These are phyloP conservation scores for Diceros bicornis DNA, from an alignment of 2,797 vertebrate species.

Conservation along the genomic window DNA sequence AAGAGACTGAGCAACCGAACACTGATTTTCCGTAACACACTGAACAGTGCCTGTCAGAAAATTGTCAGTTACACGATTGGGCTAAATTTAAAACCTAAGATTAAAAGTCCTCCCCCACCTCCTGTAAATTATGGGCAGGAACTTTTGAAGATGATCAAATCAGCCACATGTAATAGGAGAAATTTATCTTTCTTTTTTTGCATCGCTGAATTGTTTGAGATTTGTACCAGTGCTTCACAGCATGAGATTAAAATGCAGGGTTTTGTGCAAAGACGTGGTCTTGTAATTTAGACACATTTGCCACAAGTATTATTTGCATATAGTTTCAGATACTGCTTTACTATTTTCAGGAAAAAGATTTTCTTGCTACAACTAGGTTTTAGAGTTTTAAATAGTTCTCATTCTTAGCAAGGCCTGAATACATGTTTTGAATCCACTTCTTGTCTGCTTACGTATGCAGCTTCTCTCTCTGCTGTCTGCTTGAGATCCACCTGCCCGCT, in stretches of 20 bases:
- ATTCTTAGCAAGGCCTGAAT: not conserved
- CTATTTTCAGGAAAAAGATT: not conserved
- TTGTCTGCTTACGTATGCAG: not conserved
- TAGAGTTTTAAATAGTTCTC: not conserved
- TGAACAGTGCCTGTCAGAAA: not conserved
- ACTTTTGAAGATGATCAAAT: slow-evolving; percentile 44
- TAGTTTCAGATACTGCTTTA: not conserved
- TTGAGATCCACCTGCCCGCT: not conserved
- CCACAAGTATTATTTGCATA: not conserved
- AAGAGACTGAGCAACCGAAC: not conserved
- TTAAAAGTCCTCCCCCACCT: not conserved
- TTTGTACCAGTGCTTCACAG: not conserved
- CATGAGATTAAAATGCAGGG: not conserved
- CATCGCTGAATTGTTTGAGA: not conserved
- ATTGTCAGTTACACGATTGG: not conserved
- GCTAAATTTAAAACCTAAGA: not conserved
- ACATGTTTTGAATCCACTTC: not conserved
- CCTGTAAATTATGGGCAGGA: not conserved
- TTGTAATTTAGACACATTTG: not conserved
- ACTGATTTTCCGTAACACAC: not conserved
- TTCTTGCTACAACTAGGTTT: not conserved
- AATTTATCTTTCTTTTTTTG: not conserved
- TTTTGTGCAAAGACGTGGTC: not conserved
- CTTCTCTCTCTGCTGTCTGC: not conserved
- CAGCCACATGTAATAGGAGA: not conserved